Base-by-base conservation (phyloP, 2,888 invertebrate genomes). In the Pteria penguin region DNA sequence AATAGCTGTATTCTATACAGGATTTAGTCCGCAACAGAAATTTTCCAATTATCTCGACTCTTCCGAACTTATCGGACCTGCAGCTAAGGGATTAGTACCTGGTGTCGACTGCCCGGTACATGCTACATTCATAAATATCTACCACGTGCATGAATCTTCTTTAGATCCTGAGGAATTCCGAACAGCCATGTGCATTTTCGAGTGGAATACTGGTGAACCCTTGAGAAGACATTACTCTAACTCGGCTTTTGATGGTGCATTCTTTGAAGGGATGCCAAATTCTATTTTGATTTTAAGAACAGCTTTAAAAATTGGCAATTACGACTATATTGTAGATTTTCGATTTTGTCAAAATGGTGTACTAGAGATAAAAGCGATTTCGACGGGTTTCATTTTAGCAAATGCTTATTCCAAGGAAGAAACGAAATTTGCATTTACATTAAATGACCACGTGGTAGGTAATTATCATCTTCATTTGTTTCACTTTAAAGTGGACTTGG, bases 81-180 rank as follows among this genome's bases (percentile, higher is more conserved):
- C 78, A 18, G 82, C 84, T 2, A 72, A 76, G 45, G 82, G 82
- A n/a, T 79, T 90, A 32, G 75, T 86, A 2, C 86, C 87, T 0
- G 90, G 89, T 1, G 82, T 85, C 0, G 90, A 90, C 76, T 90
- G 90, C 62, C 89, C 89, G 0, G 80, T 79, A 11, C 79, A 87
- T 54, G 88, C 90, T 4, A 83, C 83, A 4, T 89, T 84, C 72
- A 36, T 88, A 36, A 74, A 79, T 45, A 75, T 84, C 8, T 75
- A 54, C 1, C 63, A 83, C 27, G 79, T 76, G 36, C 70, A 75
- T 1, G 78, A 75, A 32, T 75, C 71, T 3, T 33, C 65, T 0
- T 70, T 75, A 27, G 62, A 65, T 22, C 75, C 82, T 0, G 62
- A 60, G 14, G 60, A 54, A 1, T 62, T 66, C 0, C 62, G 57